Evolutionary conservation across 2,888 invertebrate species (phyloP).

Genomic region (Sussaba pulchella): DNA sequence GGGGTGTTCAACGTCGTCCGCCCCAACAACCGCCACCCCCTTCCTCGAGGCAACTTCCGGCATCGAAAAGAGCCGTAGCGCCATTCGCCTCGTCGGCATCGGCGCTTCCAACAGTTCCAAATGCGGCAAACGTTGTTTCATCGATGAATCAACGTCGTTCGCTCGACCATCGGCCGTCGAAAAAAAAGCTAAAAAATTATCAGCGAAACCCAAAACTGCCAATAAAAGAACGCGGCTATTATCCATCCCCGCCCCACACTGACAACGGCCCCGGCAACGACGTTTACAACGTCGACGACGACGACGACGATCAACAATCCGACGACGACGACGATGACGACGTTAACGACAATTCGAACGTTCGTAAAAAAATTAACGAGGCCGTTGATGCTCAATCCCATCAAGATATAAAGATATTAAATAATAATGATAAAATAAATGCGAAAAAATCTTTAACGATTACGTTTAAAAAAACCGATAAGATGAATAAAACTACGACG

Average conservation of each 20-base stretch:
- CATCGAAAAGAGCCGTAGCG: constrained; percentile 59
- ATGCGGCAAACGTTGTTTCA: constrained; percentile 87
- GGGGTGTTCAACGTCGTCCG: constrained; percentile 77
- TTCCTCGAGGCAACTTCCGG: constrained; percentile 71
- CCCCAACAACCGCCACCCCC: constrained; percentile 85
- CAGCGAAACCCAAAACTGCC: constrained; percentile 74
- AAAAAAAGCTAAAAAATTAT: constrained; percentile 15
- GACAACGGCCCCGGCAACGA: constrained; percentile 75
- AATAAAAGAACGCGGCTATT: constrained; percentile 79
- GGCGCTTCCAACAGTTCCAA: constrained; percentile 76
- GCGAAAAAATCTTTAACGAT: constrained; percentile 50
- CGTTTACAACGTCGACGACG: constrained; percentile 13
- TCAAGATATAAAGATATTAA: constrained; percentile 71
- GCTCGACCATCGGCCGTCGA: constrained; percentile 54
- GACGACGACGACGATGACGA: constrained; percentile 28
- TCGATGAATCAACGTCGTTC: constrained; percentile 32
- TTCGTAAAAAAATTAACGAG: constrained; percentile 67
- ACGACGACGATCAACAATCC: constrained; percentile 5
- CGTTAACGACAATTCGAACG: too few relatives aligned
- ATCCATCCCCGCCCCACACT: constrained; percentile 79
- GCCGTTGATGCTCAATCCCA: constrained; percentile 81
- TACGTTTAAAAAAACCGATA: constrained; percentile 56
- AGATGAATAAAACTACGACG: constrained; percentile 8
- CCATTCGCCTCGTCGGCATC: constrained; percentile 78
- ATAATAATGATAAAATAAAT: constrained; percentile 58